Evolutionary conservation across 2,888 invertebrate genomes (phyloP).

Genomic region (Neelides folsomi): DNA sequence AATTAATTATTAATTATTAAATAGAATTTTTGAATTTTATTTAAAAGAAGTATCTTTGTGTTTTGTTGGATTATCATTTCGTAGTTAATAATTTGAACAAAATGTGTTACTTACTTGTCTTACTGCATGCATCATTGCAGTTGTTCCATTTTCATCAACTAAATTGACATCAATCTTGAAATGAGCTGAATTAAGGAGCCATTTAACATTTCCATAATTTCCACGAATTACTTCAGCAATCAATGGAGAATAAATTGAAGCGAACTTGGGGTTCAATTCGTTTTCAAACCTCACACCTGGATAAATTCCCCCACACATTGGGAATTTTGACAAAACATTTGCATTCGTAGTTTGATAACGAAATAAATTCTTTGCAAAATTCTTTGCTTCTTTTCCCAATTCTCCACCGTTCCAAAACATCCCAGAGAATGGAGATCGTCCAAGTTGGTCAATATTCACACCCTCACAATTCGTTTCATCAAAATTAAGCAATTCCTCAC

Average conservation of each 20-base stretch:
- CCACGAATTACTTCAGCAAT: conserved; percentile 20
- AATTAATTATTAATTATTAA: too few species aligned
- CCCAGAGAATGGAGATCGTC: conserved; percentile 37
- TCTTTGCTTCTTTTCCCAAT: neutral
- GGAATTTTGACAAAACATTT: too few species aligned
- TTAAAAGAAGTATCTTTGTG: too few species aligned
- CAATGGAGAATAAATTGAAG: conserved; percentile 13
- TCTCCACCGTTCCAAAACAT: conserved; percentile 7
- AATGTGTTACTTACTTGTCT: conserved; percentile 15
- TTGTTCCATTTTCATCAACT: conserved; percentile 21
- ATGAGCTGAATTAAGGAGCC: conserved; percentile 16
- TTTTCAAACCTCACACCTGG: conserved; percentile 3
- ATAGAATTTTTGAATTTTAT: too few species aligned
- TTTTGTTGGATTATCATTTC: too few species aligned
- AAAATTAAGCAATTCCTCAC: conserved; percentile 7
- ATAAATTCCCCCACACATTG: too few species aligned
- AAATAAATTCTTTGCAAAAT: conserved; percentile 7
- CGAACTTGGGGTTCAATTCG: conserved; percentile 2
- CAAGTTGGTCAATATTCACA: conserved; percentile 35
- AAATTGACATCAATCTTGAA: conserved; percentile 16
- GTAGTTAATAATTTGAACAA: too few species aligned
- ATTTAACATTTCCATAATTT: conserved; percentile 20
- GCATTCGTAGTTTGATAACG: too few species aligned
- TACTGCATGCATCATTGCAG: conserved; percentile 29
- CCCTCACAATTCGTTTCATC: neutral